Conservation (phyloP, 2,888 invertebrate species). For the Bedellia somnulentella region DNA sequence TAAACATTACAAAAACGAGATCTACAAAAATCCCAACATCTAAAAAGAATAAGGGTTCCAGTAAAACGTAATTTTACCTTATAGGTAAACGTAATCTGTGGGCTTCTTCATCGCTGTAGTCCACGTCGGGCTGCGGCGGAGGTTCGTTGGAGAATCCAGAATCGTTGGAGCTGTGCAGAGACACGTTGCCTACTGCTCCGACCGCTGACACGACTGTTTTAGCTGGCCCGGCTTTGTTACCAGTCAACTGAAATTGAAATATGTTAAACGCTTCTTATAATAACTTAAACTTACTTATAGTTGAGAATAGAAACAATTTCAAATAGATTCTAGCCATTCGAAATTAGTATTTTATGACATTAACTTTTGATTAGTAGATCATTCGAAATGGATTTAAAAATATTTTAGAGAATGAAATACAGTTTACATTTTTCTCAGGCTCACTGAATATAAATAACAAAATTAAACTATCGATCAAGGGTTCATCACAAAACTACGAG, state of each 20-base stretch:
- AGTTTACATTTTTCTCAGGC: too few species aligned
- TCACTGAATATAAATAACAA: too few species aligned
- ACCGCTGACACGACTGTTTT: conserved; percentile 49
- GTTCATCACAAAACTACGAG: too few species aligned
- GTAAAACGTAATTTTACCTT: conserved; percentile 45
- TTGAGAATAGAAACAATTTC: too few species aligned
- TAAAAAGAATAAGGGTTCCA: conserved; percentile 17
- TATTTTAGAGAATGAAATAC: too few species aligned
- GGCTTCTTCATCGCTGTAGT: conserved; percentile 88
- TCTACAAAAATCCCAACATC: conserved; percentile 10
- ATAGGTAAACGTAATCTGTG: conserved; percentile 64
- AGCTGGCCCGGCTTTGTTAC: conserved; percentile 46
- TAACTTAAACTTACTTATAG: too few species aligned
- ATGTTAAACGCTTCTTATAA: background rate
- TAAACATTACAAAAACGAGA: too few species aligned
- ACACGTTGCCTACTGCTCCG: conserved; percentile 68
- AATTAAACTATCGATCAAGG: too few species aligned
- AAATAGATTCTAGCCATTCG: too few species aligned
- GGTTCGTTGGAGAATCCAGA: conserved; percentile 91
- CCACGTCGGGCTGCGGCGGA: conserved; percentile 85
- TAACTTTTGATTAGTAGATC: too few species aligned
- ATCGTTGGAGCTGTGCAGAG: conserved; percentile 88
- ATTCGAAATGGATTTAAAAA: too few species aligned
- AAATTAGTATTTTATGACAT: too few species aligned
- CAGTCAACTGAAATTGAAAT: conserved; percentile 26